Evolutionary conservation across 1,140 invertebrate genomes (phyloP).

Genomic region (Philaenus spumarius): DNA sequence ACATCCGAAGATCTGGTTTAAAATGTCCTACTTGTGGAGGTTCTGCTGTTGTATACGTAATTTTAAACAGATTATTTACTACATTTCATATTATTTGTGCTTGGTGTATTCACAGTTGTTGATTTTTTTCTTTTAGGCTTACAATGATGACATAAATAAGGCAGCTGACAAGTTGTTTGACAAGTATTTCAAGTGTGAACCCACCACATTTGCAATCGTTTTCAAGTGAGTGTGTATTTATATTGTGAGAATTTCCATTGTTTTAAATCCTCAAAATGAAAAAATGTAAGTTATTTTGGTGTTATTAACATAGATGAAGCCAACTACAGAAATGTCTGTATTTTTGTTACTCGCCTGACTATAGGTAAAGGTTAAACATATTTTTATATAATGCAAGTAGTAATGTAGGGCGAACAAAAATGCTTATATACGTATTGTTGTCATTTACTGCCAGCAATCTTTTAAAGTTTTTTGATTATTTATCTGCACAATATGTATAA

Average conservation of each 20-base stretch:
- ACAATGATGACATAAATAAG: slow-evolving; percentile 60
- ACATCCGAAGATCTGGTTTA: no score
- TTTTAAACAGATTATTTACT: no score
- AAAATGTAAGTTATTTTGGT: not conserved
- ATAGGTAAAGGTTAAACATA: not conserved
- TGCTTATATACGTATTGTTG: no score
- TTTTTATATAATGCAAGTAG: not conserved
- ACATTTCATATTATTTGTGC: no score
- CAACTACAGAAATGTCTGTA: not conserved
- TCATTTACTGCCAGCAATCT: no score
- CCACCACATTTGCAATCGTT: slow-evolving; percentile 67
- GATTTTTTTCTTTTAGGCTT: slow-evolving; percentile 42
- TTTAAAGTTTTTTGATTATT: no score
- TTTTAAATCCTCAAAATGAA: not conserved
- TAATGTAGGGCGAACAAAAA: not conserved
- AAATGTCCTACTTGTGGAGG: no score
- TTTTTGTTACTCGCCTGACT: not conserved
- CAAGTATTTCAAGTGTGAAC: slow-evolving; percentile 62
- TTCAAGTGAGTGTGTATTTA: slow-evolving; percentile 52
- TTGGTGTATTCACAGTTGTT: slow-evolving; percentile 10
- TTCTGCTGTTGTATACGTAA: no score
- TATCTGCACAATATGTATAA: no score
- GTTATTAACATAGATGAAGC: no score
- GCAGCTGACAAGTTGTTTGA: slow-evolving; percentile 60
- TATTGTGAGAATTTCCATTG: not conserved